Evolutionary conservation across 37 sponge, comb jelly and placozoan species (phyloP).

Genomic region (Ephydatia muelleri): DNA sequence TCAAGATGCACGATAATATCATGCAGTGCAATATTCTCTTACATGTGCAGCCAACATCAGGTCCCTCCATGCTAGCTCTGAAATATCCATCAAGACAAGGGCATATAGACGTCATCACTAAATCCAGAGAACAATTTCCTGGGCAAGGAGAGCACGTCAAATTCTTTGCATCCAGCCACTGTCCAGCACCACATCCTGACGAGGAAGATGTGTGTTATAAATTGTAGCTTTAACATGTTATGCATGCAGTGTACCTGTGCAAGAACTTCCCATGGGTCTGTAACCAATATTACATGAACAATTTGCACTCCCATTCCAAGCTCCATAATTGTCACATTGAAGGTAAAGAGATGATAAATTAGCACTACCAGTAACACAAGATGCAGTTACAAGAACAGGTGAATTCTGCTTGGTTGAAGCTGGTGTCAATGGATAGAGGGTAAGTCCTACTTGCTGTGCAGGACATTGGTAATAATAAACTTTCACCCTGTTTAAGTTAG

Average conservation of each 20-base stretch:
- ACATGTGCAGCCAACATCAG: conserved; percentile 6
- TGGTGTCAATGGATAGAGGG: conserved; percentile 2
- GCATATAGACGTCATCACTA: conserved; percentile 5
- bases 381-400: conserved; percentile 2
- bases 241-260: not conserved
- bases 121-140: conserved; percentile 12
- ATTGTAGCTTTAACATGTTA: not conserved
- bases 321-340: conserved; percentile 8
- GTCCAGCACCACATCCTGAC: too few relatives aligned
- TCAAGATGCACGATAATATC: too few relatives aligned
- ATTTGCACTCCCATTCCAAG: conserved; percentile 10
- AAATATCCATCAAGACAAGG: conserved; percentile 39
- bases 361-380: conserved; percentile 32
- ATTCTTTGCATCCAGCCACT: too few relatives aligned
- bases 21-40: not conserved
- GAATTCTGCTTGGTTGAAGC: not conserved
- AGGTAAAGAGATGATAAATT: not conserved
- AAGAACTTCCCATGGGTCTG: not conserved
- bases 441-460: not conserved
- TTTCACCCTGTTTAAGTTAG: conserved; percentile 12
- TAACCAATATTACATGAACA: conserved; percentile 14
- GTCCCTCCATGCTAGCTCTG: conserved; percentile 28
- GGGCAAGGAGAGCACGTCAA: not conserved
- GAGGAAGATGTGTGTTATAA: too few relatives aligned
- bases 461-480: conserved; percentile 34